phyloP scores from a whole-genome alignment of 1,140 invertebrate genomes.

The Tetramorium parvispinum region DNA sequence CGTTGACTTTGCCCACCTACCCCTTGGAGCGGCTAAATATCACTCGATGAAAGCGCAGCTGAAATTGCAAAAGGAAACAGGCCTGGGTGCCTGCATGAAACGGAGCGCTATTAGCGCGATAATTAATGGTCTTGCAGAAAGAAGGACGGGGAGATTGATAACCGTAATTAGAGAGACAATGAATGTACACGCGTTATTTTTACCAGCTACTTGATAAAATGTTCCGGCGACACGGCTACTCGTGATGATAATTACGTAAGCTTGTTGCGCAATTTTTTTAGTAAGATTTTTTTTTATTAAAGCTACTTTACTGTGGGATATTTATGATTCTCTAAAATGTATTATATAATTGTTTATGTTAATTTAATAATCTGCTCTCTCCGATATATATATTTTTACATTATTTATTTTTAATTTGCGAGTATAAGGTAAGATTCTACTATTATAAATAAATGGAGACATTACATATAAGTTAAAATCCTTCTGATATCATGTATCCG shows the following conservation, averaged over 20 bases:
- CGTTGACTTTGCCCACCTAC: conserved; percentile 37
- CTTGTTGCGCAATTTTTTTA: neutral
- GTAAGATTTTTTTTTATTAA: neutral
- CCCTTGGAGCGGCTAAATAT: conserved; percentile 30
- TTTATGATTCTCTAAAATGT: neutral
- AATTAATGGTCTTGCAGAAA: conserved; percentile 55
- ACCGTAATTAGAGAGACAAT: conserved; percentile 57
- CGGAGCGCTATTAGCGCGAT: conserved; percentile 44
- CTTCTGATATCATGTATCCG: neutral
- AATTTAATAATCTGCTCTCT: neutral
- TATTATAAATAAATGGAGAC: neutral
- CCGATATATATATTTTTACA: neutral
- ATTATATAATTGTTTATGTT: neutral
- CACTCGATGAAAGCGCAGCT: conserved; percentile 54
- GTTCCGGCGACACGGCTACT: conserved; percentile 21
- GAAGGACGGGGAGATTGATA: conserved; percentile 51
- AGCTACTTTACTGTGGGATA: neutral
- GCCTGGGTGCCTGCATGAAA: conserved; percentile 32
- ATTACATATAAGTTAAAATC: neutral
- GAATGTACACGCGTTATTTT: conserved; percentile 58
- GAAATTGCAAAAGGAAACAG: conserved; percentile 59
- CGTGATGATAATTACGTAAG: conserved; percentile 40
- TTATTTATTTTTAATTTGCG: neutral
- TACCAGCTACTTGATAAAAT: conserved; percentile 39
- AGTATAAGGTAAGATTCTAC: neutral